Evolutionary conservation across 37 sponge, comb jelly and placozoan genomes (phyloP).

Genomic region (Theonella swinhoei): DNA sequence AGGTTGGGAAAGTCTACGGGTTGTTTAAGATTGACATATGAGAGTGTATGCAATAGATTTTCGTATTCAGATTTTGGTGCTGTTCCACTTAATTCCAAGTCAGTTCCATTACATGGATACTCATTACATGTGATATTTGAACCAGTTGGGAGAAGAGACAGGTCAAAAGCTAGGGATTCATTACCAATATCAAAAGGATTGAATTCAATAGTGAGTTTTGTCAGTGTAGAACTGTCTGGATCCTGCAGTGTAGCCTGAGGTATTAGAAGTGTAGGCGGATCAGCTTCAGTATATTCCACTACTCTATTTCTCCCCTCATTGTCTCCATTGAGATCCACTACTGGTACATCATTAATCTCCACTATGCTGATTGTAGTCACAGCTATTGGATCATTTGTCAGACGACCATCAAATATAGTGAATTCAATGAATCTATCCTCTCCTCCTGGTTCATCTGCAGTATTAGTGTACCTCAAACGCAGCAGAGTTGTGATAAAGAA

Average conservation of each 20-base stretch:
- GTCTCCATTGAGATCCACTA: conserved; percentile 44
- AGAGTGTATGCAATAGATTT: conserved; percentile 34
- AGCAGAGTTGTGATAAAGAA: conserved; percentile 48
- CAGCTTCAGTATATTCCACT: conserved; percentile 42
- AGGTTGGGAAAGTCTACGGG: neutral
- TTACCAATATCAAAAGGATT: conserved; percentile 51
- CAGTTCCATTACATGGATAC: conserved; percentile 38
- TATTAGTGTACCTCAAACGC: conserved; percentile 27
- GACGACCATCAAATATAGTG: conserved; percentile 45
- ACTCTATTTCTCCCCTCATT: neutral
- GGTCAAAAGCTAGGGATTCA: conserved; percentile 49
- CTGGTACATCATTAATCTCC: conserved; percentile 57
- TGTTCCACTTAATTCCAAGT: conserved; percentile 44
- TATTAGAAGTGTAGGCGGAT: conserved; percentile 5
- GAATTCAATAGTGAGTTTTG: neutral
- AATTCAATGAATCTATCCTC: conserved; percentile 33
- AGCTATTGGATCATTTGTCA: conserved; percentile 14
- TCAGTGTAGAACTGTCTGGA: neutral
- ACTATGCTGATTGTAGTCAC: conserved; percentile 27
- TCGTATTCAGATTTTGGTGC: conserved; percentile 29
- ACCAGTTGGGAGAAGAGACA: conserved; percentile 8
- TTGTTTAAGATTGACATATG: conserved; percentile 48
- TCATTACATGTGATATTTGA: conserved; percentile 28
- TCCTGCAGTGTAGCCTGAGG: neutral
- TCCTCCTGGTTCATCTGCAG: conserved; percentile 50